Base-by-base conservation (phyloP, 2,888 invertebrate species). In the Crepidodera aurea region DNA sequence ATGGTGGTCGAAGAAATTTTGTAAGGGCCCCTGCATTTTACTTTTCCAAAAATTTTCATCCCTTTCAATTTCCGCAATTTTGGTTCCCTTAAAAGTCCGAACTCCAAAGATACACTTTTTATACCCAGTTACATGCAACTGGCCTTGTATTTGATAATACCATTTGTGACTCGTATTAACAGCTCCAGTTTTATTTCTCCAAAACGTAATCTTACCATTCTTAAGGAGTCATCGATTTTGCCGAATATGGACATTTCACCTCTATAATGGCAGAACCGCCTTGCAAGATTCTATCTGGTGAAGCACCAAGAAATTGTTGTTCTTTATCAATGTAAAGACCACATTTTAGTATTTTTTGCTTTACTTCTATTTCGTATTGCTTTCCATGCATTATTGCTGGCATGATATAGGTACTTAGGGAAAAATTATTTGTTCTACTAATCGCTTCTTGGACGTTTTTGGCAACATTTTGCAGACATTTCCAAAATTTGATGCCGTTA, bases 401-500 rank as follows among this genome's bases (percentile, higher is more conserved):
- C n/a, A 10, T 37, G n/a, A 37, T 3, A 37, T 37, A 37, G 37
- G 16, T 42, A 42, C 42, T 29, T 32, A n/a, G 50, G 32, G 27
- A 15, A 29, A 29, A 50, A 50, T 27, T 50, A 27, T 32, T 29
- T 32, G 32, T 50, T 50, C 16, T 40, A 40, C 15, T 13, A 40
- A 15, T 40, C 40, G 13, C 13, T 40, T 12, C 40, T 8, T 40
- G 13, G 16, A 12, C 15, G 13, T 16, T 15, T 12, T 40, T 40
- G 16, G 40, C 7, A 18, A 15, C n/a, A n/a, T n/a, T n/a, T n/a
- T n/a, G n/a, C n/a, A n/a, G n/a, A n/a, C n/a, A n/a, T n/a, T n/a
- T n/a, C n/a, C 42, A 46, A 62, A 60, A 42, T 60, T 60, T 39
- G 64, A 64, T 3, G 60, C 60, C 5, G 56, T 60, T 25, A 64